Evolutionary conservation across 2,797 vertebrate species (phyloP).

Genomic region (Microctenopoma lineatum): DNA sequence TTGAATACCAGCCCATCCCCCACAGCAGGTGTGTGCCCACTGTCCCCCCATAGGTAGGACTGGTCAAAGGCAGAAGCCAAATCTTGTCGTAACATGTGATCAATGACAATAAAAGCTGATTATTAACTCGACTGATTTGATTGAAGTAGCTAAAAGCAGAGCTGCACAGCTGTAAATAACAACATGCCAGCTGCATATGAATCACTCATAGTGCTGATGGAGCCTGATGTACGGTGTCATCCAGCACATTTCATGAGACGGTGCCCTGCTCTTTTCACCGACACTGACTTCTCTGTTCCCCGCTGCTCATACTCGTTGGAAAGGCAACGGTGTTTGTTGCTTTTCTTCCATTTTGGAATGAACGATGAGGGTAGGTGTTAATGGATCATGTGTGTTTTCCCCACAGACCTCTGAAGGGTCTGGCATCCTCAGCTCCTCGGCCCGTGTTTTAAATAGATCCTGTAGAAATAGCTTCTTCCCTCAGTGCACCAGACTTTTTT

Average conservation of each 20-base stretch:
- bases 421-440: slow-evolving; percentile 15
- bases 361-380: slow-evolving; percentile 28
- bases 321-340: slow-evolving; percentile 13
- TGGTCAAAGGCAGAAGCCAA: too few relatives aligned
- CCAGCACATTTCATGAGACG: too few relatives aligned
- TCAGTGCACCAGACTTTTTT: background rate
- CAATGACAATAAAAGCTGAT: too few relatives aligned
- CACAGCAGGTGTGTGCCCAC: too few relatives aligned
- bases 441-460: slow-evolving; percentile 40
- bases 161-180: background rate
- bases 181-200: background rate
- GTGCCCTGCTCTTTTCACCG: too few relatives aligned
- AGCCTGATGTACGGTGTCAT: too few relatives aligned
- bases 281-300: background rate
- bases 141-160: background rate
- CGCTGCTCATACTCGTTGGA: slow-evolving; percentile 9
- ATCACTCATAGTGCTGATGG: background rate
- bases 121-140: too few relatives aligned
- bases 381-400: slow-evolving; percentile 18
- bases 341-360: slow-evolving; percentile 7
- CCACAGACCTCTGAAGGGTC: slow-evolving; percentile 19
- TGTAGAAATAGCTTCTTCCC: slow-evolving; percentile 25
- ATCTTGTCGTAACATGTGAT: too few relatives aligned
- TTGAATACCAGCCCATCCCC: too few relatives aligned
- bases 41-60: too few relatives aligned